A percentile compares a stretch with the other conserved stretches of the same genome.
Evolutionary conservation across 2,113 vertebrate species (phyloP).

Genomic region (Lophura nycthemera): DNA sequence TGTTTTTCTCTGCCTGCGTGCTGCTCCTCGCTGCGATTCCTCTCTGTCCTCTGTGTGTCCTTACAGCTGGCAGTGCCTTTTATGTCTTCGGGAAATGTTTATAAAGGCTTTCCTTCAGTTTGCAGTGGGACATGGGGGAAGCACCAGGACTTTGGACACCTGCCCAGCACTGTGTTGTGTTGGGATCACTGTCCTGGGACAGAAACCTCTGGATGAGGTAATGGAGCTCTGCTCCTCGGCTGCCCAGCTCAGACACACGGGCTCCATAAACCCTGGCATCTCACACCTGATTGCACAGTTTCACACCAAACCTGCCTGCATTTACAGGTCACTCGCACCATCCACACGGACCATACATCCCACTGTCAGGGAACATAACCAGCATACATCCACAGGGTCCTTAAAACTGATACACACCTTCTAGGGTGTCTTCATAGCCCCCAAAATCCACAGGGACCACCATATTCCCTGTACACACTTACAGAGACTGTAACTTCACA

Average conservation of each 20-base stretch:
- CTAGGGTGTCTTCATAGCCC: not conserved
- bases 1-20: not conserved
- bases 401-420: no score
- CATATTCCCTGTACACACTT: not conserved
- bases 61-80: not conserved
- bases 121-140: not conserved
- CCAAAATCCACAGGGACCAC: not conserved
- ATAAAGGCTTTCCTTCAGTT: not conserved
- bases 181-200: not conserved
- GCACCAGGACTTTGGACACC: not conserved
- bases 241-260: not conserved
- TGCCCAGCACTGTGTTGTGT: no score
- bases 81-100: constrained; percentile 9
- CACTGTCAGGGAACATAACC: rapidly evolving
- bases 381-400: rapidly evolving
- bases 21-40: not conserved
- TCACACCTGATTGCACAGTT: rapidly evolving
- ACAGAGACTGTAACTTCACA: not conserved
- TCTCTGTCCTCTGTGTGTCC: constrained; percentile 9
- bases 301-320: no score
- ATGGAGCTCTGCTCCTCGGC: not conserved
- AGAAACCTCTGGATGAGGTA: not conserved
- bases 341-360: not conserved
- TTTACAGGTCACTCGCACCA: not conserved
- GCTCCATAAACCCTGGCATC: rapidly evolving